Base-by-base conservation (phyloP, 2,797 vertebrate genomes). In the Pseudochirops corinnae region DNA sequence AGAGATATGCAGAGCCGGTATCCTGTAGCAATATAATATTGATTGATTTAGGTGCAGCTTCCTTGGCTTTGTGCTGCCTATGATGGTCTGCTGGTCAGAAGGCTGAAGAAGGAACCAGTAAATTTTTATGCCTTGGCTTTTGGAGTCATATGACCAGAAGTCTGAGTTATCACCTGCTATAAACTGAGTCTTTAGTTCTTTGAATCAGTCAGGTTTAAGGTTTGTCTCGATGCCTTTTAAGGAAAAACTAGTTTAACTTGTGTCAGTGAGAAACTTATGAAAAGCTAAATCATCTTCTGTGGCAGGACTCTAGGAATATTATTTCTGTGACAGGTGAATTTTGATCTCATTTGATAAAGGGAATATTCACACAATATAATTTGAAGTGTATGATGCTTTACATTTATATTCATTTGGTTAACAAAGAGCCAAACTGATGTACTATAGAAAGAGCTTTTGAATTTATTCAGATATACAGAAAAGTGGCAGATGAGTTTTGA, bases 401-500 rank as follows among this genome's bases (percentile, higher is more conserved):
- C 33, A 18, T 67, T n/a, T 67, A 67, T 67, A 24, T 39, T 82
- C 21, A 46, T 82, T 82, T 46, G 67, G 16, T 82, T 82, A 46
- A 46, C 39, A 82, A 46, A 24, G n/a, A 46, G 10, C 21, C 7
- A 82, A 39, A 29, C 57, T 62, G n/a, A 90, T 92, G n/a, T 56
- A 57, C 56, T 94, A 91, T 1, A 91, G 55, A 91, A 92, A 95
- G 67, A 93, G 9, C 60, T 95, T 90, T 95, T 56, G 95, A 95
- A 93, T 92, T 87, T 21, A 93, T 56, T 58, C 67, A 55, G 94
- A 31, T 39, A 56, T 24, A 31, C 93, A 94, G 67, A 60, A 91
- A 94, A 96, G 16, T 95, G 24, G 56, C 74, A 91, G 5, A 95
- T 96, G 56, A 96, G 13, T 95, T 93, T 94, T 93, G 56, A 96